Evolutionary conservation across 2,797 vertebrate species (phyloP).

Genomic region (Gallinago stenura): DNA sequence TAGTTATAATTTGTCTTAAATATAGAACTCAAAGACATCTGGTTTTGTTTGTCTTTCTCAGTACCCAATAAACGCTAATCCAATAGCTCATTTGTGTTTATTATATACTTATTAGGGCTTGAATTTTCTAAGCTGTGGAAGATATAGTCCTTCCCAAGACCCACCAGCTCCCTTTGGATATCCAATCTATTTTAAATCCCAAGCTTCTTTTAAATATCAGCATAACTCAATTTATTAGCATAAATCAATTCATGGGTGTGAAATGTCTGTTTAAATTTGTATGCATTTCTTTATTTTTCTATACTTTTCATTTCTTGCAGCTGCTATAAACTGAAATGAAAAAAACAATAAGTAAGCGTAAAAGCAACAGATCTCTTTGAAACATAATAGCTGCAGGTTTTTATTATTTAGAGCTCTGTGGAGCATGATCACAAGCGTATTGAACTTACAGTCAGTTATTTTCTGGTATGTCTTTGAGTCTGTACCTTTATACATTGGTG

Average conservation of each 20-base stretch:
- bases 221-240: not conserved
- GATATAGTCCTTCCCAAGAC: not conserved
- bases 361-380: not conserved
- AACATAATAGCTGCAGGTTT: not conserved
- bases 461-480: not conserved
- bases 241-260: not conserved
- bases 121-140: not conserved
- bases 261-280: not conserved
- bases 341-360: not conserved
- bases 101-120: not conserved
- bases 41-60: not conserved
- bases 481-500: not conserved
- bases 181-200: not conserved
- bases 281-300: not conserved
- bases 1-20: not conserved
- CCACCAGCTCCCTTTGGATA: not conserved
- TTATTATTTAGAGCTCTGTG: slow-evolving; percentile 24
- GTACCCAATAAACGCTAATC: not conserved
- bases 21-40: not conserved
- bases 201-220: not conserved
- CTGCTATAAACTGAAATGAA: not conserved
- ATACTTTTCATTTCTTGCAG: not conserved
- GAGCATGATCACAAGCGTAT: not conserved
- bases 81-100: not conserved
- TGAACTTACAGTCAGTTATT: slow-evolving; percentile 2